Evolutionary conservation across 2,888 invertebrate genomes (phyloP), one percentile per base, ranked within the genome.

Genomic region (Leptogaster cylindrica): DNA sequence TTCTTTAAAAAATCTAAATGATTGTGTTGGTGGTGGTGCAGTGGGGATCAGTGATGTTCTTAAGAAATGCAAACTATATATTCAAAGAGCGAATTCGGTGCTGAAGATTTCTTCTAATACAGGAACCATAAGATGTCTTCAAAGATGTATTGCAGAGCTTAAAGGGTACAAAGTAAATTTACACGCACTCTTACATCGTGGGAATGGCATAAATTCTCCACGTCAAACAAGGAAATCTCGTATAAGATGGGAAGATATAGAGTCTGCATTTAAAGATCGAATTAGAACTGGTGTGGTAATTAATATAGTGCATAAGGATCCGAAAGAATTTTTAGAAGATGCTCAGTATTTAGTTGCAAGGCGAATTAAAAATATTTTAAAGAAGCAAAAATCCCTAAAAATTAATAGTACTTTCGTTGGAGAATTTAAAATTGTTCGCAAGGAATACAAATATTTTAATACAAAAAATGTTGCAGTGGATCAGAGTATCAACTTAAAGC

Each of bases 391-490:
- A 23, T 8, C 6, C 4, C 16, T 55, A 4, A 55, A 55, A 55
- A 33, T 55, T n/a, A 55, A 36, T 31, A 10, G 18, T 31, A 20
- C 33, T 3, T 33, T 55, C 2, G 28, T 14, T 10, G 31, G 33
- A 33, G n/a, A 18, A 23, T 33, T 14, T n/a, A n/a, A n/a, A n/a
- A n/a, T n/a, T n/a, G n/a, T n/a, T n/a, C n/a, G n/a, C n/a, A n/a
- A n/a, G 16, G 31, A 55, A 55, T 18, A 33, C n/a, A 31, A 55
- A 55, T 55, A 55, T 55, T 18, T 31, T 14, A 55, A 31, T n/a
- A 55, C 52, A 10, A 55, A 33, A 31, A 55, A 55, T 33, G 4
- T 18, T 14, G 8, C 16, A 33, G 25, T 55, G 7, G 44, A 44
- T 12, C 12, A 44, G n/a, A 44, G 3, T 44, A 44, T 44, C 20